phyloP scores from a whole-genome alignment of 2,797 vertebrate species.

The Loriculus beryllinus region DNA sequence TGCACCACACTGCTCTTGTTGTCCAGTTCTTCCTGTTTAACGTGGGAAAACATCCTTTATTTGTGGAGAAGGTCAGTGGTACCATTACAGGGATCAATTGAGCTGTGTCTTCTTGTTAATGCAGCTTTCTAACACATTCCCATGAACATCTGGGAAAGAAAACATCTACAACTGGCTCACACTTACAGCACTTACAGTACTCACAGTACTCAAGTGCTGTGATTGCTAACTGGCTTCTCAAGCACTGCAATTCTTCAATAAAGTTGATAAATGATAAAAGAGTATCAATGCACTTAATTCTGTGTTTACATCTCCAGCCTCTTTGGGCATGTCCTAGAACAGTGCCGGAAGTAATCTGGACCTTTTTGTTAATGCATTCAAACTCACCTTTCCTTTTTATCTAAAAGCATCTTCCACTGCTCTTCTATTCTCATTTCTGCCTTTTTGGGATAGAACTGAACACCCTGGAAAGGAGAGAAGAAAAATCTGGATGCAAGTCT shows the following conservation, averaged over 20 bases:
- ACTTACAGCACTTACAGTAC: background rate
- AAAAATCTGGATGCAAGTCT: background rate
- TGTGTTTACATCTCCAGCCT: background rate
- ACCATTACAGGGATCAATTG: slow-evolving; percentile 38
- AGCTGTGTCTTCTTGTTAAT: slow-evolving; percentile 40
- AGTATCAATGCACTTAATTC: slow-evolving; percentile 30
- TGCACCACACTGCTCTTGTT: slow-evolving; percentile 43
- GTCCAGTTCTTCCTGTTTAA: slow-evolving; percentile 39
- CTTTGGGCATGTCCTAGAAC: background rate
- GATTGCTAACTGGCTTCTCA: slow-evolving; percentile 42
- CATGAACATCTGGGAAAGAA: slow-evolving; percentile 44
- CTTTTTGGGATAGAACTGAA: background rate
- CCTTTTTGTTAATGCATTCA: background rate
- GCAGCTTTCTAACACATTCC: slow-evolving; percentile 13
- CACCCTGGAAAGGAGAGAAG: background rate
- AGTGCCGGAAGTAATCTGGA: background rate
- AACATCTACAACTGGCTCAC: slow-evolving; percentile 29
- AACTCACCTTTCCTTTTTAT: background rate
- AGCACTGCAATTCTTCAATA: background rate
- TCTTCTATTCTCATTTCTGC: background rate
- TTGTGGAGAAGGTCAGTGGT: slow-evolving; percentile 34
- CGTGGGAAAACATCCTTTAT: slow-evolving; percentile 30
- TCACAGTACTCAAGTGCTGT: background rate
- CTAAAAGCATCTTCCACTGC: background rate
- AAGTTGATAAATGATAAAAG: background rate